Evolutionary conservation across 1,140 invertebrate genomes (phyloP), one percentile per base, ranked within the genome.

Genomic region (Hylyphantes graminicola): DNA sequence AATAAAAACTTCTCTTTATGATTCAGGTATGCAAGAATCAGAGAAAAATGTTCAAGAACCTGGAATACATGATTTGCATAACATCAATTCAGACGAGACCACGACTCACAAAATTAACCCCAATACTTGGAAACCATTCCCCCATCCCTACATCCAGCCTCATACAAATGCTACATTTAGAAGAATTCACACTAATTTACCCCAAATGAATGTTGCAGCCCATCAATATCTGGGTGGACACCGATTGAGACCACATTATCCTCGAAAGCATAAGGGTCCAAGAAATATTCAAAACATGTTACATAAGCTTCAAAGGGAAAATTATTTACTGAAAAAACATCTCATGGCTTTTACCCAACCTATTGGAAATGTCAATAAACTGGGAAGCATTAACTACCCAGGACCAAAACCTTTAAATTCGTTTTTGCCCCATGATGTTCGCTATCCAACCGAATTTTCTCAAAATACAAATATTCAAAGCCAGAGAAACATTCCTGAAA

Each of bases 271-370:
- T 21, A 8, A 50, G 9, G 12, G 10, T 70, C 64, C 64, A 8
- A 50, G 17, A 3, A 35, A n/a, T 17, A 64, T 80, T 48, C 15
- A 59, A 50, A n/a, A 70, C 48, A 57, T 54, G 0, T 68, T 80
- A 48, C 65, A 68, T 48, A 80, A 70, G 17, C 21, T 70, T 9
- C 64, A 80, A 7, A 17, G 70, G 7, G 53, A 57, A 57, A 50
- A 80, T 55, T 65, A 54, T 48, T 7, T 70, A 5, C 3, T 68
- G 13, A 80, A 59, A n/a, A 80, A 59, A 50, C 13, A 57, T 48
- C 1, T 13, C 11, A 2, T 21, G 8, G 13, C 8, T 57, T 15
- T 74, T 10, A 10, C 54, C n/a, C 35, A 35, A 35, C 35, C 35
- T 35, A 35, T 2, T 35, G 35, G 35, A 35, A 35, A 35, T 35